These are phyloP conservation scores for Lanius ludovicianus DNA, from an alignment of 2,113 vertebrate genomes.

Conservation along the genomic window DNA sequence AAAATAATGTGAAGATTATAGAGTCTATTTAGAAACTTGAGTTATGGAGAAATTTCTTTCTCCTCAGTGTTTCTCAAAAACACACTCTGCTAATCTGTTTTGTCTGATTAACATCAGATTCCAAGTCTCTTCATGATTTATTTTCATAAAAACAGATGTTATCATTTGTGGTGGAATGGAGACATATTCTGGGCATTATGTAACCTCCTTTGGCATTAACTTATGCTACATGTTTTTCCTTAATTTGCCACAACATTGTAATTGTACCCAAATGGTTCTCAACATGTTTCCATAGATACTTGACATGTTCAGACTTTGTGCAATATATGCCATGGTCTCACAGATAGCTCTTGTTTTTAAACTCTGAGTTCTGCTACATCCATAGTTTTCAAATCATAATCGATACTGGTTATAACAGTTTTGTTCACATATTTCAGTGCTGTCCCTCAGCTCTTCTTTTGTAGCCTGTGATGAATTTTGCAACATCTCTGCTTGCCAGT, in stretches of 20 bases:
- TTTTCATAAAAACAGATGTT: slow-evolving; percentile 61
- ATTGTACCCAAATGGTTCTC: slow-evolving; percentile 31
- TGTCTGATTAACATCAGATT: slow-evolving; percentile 33
- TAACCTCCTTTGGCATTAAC: slow-evolving; percentile 48
- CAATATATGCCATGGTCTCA: neutral
- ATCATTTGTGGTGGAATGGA: slow-evolving; percentile 32
- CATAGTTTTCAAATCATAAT: neutral
- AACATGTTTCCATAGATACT: neutral
- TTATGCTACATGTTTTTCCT: slow-evolving; percentile 18
- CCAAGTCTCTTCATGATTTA: neutral
- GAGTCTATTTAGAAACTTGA: neutral
- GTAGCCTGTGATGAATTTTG: neutral
- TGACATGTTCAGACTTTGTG: neutral
- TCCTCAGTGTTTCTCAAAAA: neutral
- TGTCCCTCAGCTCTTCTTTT: neutral
- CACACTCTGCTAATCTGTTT: neutral
- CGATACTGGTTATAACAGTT: neutral
- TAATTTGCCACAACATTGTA: slow-evolving; percentile 10
- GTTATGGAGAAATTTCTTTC: neutral
- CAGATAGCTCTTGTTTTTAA: neutral
- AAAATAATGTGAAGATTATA: neutral
- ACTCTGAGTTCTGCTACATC: neutral
- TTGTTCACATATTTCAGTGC: neutral
- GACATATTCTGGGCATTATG: slow-evolving; percentile 31
- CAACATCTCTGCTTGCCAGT: neutral